A percentile compares a stretch with the other conserved stretches of the same genome.
Conservation (phyloP, 2,113 vertebrate genomes). For the Stegostoma tigrinum region DNA sequence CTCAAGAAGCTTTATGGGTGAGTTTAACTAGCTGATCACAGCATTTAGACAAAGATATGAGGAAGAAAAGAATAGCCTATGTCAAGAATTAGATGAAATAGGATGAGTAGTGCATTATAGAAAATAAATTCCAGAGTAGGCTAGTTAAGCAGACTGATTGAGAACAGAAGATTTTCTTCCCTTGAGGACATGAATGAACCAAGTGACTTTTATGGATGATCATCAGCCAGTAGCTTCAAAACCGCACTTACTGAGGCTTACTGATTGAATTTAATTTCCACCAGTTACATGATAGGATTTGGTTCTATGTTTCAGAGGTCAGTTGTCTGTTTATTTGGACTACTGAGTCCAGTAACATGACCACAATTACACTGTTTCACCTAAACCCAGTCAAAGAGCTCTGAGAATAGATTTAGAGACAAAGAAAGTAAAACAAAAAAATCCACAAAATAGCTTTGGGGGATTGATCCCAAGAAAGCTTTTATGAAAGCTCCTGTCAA, state of each 20-base stretch:
- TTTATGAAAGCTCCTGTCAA: neutral
- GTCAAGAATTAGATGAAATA: neutral
- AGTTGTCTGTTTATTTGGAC: too few relatives aligned
- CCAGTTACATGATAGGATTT: too few relatives aligned
- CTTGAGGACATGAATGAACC: too few relatives aligned
- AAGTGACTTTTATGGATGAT: too few relatives aligned
- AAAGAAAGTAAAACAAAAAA: neutral
- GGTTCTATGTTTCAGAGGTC: too few relatives aligned
- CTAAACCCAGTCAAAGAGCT: too few relatives aligned
- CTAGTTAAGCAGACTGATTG: neutral
- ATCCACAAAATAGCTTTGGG: neutral
- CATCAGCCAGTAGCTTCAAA: too few relatives aligned
- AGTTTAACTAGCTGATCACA: neutral
- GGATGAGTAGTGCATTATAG: neutral
- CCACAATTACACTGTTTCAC: too few relatives aligned
- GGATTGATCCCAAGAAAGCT: neutral
- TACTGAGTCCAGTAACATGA: too few relatives aligned
- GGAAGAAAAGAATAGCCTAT: neutral
- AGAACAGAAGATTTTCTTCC: too few relatives aligned
- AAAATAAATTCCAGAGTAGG: neutral
- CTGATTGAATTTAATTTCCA: too few relatives aligned
- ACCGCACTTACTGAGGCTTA: too few relatives aligned
- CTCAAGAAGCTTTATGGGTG: neutral
- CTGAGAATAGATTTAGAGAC: neutral
- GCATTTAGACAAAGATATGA: neutral